Percentiles rank a stretch among this genome's conserved stretches.
These are phyloP conservation scores for Myzus persicae DNA, from an alignment of 1,140 invertebrate genomes.

Conservation along the genomic window DNA sequence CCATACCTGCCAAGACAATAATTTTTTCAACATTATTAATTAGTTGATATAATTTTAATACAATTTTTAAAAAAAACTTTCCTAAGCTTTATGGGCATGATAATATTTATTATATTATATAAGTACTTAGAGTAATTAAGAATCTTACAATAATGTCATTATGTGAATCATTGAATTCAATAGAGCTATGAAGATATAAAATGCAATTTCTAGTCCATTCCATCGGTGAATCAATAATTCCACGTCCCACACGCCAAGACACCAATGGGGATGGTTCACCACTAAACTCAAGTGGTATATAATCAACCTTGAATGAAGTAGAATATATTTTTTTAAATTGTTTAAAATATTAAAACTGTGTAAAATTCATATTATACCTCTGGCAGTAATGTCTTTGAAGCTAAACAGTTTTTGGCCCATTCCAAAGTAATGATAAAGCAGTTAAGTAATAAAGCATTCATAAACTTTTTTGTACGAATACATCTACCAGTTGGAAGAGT, in stretches of 20 bases:
- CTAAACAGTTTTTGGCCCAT: constrained; percentile 4
- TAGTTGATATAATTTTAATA: not conserved
- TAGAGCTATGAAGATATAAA: constrained; percentile 30
- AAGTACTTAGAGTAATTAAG: not conserved
- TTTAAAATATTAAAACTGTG: not conserved
- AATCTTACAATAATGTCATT: not conserved
- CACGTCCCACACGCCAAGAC: constrained; percentile 13
- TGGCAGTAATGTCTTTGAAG: not conserved
- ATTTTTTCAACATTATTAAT: not conserved
- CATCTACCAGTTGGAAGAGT: not conserved
- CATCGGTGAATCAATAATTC: constrained; percentile 36
- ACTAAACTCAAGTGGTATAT: not conserved
- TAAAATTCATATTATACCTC: constrained; percentile 35
- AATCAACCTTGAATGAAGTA: not conserved
- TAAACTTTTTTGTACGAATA: constrained; percentile 31
- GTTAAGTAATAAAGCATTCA: constrained; percentile 16
- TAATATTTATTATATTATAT: not conserved
- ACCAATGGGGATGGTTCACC: constrained; percentile 34
- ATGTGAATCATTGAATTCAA: not conserved
- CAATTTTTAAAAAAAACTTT: not conserved
- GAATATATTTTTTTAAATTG: not conserved
- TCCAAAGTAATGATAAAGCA: constrained; percentile 8
- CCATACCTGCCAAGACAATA: not conserved
- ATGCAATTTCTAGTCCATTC: constrained; percentile 19
- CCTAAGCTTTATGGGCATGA: not conserved